Evolutionary conservation across 2,888 invertebrate genomes (phyloP).

Genomic region (Pyrgus malvae): DNA sequence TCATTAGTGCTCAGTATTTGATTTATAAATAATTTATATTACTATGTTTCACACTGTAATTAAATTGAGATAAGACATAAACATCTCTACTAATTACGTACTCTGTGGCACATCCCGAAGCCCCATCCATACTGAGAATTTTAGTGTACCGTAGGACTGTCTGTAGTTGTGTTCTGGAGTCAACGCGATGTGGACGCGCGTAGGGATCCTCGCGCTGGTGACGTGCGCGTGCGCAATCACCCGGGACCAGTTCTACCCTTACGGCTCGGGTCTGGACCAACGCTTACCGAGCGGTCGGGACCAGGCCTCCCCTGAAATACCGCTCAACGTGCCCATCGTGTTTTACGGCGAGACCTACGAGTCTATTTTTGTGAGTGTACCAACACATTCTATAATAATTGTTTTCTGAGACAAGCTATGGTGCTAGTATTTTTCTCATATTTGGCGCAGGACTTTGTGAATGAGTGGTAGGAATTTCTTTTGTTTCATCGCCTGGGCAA

Average conservation of each 20-base stretch:
- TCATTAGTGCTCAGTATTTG: too few species aligned
- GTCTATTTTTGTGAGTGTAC: constrained; percentile 91
- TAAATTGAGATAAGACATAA: too few species aligned
- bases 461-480: too few species aligned
- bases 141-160: neutral
- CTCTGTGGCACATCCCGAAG: neutral
- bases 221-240: constrained; percentile 69
- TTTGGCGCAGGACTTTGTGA: too few species aligned
- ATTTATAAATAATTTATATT: too few species aligned
- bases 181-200: constrained; percentile 70
- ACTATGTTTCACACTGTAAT: too few species aligned
- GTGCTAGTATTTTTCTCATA: too few species aligned
- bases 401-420: too few species aligned
- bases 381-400: too few species aligned
- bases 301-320: constrained; percentile 84
- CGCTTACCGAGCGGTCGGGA: constrained; percentile 82
- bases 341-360: constrained; percentile 90
- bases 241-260: constrained; percentile 82
- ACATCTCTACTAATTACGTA: too few species aligned
- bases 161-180: constrained; percentile 48
- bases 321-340: constrained; percentile 86
- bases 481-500: too few species aligned
- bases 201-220: constrained; percentile 54
- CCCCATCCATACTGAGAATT: neutral
- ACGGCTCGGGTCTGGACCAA: constrained; percentile 79